Evolutionary conservation across 2,888 invertebrate species (phyloP).

Genomic region (Chrysina gloriosa): DNA sequence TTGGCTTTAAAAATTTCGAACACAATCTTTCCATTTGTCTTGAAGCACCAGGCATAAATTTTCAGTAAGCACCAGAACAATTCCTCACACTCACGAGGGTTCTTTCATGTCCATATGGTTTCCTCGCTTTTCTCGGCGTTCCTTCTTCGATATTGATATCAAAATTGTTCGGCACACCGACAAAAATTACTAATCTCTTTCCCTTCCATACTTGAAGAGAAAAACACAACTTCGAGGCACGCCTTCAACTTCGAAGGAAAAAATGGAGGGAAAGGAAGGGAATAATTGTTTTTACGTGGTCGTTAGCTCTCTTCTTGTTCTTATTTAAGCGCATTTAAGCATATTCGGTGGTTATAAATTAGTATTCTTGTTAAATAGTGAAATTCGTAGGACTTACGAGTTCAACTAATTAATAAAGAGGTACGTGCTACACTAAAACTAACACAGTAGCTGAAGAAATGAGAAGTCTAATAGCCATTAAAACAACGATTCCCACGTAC

Average conservation of each 20-base stretch:
- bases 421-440: slow-evolving; percentile 12
- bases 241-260: slow-evolving; percentile 6
- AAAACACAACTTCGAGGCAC: slow-evolving; percentile 19
- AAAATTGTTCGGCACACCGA: slow-evolving; percentile 19
- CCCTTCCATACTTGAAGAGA: neutral
- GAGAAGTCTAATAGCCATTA: slow-evolving; percentile 2
- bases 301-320: slow-evolving; percentile 34
- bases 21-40: slow-evolving; percentile 84
- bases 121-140: slow-evolving; percentile 30
- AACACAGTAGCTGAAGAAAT: neutral
- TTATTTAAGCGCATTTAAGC: slow-evolving; percentile 47
- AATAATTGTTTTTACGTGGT: slow-evolving; percentile 40
- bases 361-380: slow-evolving; percentile 44
- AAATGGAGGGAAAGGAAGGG: slow-evolving; percentile 6
- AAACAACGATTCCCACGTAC: slow-evolving; percentile 3
- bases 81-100: slow-evolving; percentile 55
- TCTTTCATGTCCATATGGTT: slow-evolving; percentile 39
- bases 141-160: slow-evolving; percentile 39
- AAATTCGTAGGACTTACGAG: slow-evolving; percentile 40
- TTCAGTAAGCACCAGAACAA: slow-evolving; percentile 73
- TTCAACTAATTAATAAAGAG: slow-evolving; percentile 47
- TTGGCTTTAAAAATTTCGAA: slow-evolving; percentile 83
- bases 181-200: slow-evolving; percentile 37
- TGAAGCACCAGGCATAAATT: slow-evolving; percentile 80
- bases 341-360: slow-evolving; percentile 46